A percentile compares a stretch with the other conserved stretches of the same genome.
phyloP scores from a whole-genome alignment of 1,140 invertebrate genomes.

The Ladona fulva region DNA sequence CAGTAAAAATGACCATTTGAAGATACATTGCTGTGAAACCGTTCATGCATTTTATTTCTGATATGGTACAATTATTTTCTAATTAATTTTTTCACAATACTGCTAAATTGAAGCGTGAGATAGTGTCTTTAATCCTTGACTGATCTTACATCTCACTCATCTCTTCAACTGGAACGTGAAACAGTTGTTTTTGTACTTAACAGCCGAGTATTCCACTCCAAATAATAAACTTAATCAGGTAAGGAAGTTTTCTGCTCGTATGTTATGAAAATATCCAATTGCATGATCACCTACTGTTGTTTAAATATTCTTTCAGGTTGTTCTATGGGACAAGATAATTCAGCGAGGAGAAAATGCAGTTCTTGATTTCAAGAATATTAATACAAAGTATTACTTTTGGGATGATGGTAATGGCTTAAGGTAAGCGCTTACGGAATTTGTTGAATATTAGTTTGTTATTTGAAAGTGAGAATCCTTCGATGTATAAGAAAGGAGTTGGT shows the following conservation, averaged over 20 bases:
- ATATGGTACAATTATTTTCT: no score
- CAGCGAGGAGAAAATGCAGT: conserved; percentile 84
- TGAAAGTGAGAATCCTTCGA: background rate
- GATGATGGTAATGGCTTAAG: conserved; percentile 96
- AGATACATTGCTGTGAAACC: no score
- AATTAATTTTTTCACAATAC: no score
- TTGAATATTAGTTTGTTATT: background rate
- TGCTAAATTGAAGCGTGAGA: no score
- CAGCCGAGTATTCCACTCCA: conserved; percentile 88
- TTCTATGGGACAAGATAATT: conserved; percentile 99
- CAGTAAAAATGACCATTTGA: no score
- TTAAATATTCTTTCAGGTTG: conserved; percentile 67
- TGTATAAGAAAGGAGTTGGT: background rate
- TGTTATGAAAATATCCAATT: no score
- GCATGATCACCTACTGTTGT: no score
- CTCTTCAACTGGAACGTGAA: conserved; percentile 99
- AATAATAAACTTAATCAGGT: conserved; percentile 84
- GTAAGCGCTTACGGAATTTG: conserved; percentile 44
- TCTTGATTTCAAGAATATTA: conserved; percentile 86
- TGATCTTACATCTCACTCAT: conserved; percentile 56
- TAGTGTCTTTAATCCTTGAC: conserved; percentile 26
- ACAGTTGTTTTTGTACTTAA: conserved; percentile 92
- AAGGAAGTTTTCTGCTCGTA: conserved; percentile 22
- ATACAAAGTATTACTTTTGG: conserved; percentile 99
- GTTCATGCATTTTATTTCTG: no score